Conservation (phyloP, 2,113 vertebrate species). For the Erythrocebus patas region DNA sequence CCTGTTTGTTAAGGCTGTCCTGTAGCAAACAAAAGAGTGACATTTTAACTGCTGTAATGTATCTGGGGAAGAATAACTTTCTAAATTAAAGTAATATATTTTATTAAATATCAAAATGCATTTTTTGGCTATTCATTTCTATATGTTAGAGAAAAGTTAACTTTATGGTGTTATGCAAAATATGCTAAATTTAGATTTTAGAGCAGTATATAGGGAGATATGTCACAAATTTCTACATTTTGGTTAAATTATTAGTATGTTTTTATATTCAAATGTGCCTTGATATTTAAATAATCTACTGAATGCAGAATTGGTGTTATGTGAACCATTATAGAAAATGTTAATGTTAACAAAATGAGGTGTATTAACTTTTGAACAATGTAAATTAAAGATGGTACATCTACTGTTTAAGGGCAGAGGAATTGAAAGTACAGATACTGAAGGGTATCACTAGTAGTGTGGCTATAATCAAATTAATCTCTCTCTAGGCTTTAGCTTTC, state of each 20-base stretch:
- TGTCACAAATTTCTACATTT: neutral
- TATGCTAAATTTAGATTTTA: constrained; percentile 11
- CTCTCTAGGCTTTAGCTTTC: neutral
- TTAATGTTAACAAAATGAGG: neutral
- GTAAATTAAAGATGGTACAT: neutral
- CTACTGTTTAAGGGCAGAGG: neutral
- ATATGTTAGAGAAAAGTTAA: neutral
- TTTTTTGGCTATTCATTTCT: constrained; percentile 17
- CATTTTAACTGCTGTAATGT: neutral
- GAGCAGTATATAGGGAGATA: neutral
- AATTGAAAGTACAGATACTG: neutral
- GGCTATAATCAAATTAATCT: neutral
- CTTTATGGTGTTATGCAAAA: neutral
- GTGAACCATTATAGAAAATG: neutral
- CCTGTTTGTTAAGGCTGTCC: neutral
- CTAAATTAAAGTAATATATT: neutral
- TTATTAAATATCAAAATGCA: constrained; percentile 1
- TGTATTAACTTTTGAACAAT: neutral
- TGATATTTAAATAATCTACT: constrained; percentile 14
- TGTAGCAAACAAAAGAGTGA: constrained; percentile 14
- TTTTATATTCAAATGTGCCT: neutral
- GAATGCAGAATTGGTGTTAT: neutral
- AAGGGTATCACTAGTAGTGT: neutral
- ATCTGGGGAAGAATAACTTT: constrained; percentile 14
- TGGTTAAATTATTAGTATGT: neutral